Evolutionary conservation across 2,113 vertebrate genomes (phyloP), one percentile per base, ranked within the genome.

Genomic region (Nannospalax galili): DNA sequence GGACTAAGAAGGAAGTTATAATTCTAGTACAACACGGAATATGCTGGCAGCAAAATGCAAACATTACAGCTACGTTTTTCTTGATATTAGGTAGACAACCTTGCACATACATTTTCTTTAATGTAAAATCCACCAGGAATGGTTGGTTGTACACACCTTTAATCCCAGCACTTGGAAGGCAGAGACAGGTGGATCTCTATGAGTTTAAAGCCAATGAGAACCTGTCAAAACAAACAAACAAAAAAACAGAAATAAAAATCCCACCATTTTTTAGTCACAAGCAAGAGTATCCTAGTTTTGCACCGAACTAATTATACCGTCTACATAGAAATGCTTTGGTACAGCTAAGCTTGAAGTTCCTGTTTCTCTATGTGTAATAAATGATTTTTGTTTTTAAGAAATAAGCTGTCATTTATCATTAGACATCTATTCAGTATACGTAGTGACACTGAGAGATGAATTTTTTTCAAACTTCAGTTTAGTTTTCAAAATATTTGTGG

Each of bases 11-110:
- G 96, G 88, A 95, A 95, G 40, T 94, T 96, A 40, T 92, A 92
- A 95, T 81, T 77, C 72, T 32, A 91, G 40, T 62, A 62, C 84
- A 90, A 52, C 48, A n/a, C 0, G 84, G 87, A 70, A 77, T 80
- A 56, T 35, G 35, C 2, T 9, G 86, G 88, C 84, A 97, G 84
- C 96, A 96, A 91, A 96, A 97, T 96, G 94, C 28, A 65, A 92
- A 95, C 93, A 90, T 96, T 8, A 37, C 79, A 64, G 48, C 84
- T 97, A 92, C 95, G 92, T 91, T 92, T 96, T 95, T 93, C 85
- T 73, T 81, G 87, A 52, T 64, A 56, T 90, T 73, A 48, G 4
- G 40, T n/a, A 86, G 81, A 85, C 28, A 73, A 52, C 48, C 24
- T 90, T 84, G 62, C 77, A 78, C 90, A 87, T 89, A 96, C 73